Conservation (phyloP, 2,113 vertebrate species). For the Pristiophorus japonicus region DNA sequence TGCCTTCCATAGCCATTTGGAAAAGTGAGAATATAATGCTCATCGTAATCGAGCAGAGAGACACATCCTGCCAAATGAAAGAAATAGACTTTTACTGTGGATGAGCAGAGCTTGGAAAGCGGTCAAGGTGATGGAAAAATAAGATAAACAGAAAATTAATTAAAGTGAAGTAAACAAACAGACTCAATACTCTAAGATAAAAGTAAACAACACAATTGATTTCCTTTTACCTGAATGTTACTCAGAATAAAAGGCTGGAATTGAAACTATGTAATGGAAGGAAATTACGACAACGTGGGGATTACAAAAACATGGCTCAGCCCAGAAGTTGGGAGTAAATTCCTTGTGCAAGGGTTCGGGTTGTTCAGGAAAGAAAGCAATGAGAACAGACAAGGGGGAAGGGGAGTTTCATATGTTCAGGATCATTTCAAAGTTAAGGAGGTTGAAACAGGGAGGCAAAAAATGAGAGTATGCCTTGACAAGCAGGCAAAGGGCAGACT, state of each 20-base stretch:
- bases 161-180: no score
- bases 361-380: background rate
- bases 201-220: background rate
- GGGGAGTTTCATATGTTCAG: background rate
- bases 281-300: background rate
- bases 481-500: background rate
- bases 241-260: background rate
- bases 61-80: constrained; percentile 73
- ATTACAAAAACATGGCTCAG: background rate
- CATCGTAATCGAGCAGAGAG: constrained; percentile 89
- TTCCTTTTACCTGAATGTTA: background rate
- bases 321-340: background rate
- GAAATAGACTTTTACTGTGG: background rate
- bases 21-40: constrained; percentile 96
- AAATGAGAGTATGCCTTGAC: background rate
- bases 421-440: background rate
- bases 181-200: background rate
- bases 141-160: background rate
- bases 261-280: background rate
- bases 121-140: background rate
- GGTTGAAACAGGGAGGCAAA: background rate
- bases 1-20: constrained; percentile 96
- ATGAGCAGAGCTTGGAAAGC: background rate
- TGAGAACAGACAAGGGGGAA: background rate
- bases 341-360: background rate